Conservation (phyloP, 2,113 vertebrate genomes). For the Toxostoma redivivum region DNA sequence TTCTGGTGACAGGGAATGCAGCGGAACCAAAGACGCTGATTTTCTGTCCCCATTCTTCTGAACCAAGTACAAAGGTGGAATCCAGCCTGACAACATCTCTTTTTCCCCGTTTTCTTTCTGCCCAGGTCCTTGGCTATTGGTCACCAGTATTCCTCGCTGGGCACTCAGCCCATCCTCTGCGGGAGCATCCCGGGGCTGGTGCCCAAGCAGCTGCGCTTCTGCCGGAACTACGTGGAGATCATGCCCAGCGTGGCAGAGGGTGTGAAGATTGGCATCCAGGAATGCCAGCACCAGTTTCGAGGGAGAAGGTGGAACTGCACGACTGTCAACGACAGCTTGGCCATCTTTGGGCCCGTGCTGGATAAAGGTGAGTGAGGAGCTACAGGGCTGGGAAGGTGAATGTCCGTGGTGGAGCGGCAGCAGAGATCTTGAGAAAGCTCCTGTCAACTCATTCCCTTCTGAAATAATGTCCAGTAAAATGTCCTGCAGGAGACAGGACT, state of each 20-base stretch:
- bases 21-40: background rate
- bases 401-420: background rate
- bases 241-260: conserved; percentile 97
- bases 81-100: background rate
- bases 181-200: conserved; percentile 95
- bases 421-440: background rate
- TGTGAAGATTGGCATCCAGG: conserved; percentile 92
- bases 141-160: conserved; percentile 90
- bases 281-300: conserved; percentile 96
- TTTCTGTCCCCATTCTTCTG: background rate
- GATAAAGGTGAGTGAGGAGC: conserved; percentile 85
- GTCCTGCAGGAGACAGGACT: background rate
- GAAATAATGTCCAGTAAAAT: background rate
- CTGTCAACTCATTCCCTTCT: background rate
- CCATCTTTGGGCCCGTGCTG: conserved; percentile 95
- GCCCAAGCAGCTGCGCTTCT: conserved; percentile 96
- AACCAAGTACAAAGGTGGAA: background rate
- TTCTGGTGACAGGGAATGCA: accelerated
- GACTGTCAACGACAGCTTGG: conserved; percentile 88
- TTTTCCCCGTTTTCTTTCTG: background rate
- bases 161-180: conserved; percentile 89
- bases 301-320: conserved; percentile 98
- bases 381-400: accelerated
- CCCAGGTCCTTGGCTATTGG: conserved; percentile 91
- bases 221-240: conserved; percentile 95